Percentiles rank a stretch among this genome's conserved stretches.
phyloP scores from a whole-genome alignment of 2,797 vertebrate genomes.

The Gambelia wislizenii region DNA sequence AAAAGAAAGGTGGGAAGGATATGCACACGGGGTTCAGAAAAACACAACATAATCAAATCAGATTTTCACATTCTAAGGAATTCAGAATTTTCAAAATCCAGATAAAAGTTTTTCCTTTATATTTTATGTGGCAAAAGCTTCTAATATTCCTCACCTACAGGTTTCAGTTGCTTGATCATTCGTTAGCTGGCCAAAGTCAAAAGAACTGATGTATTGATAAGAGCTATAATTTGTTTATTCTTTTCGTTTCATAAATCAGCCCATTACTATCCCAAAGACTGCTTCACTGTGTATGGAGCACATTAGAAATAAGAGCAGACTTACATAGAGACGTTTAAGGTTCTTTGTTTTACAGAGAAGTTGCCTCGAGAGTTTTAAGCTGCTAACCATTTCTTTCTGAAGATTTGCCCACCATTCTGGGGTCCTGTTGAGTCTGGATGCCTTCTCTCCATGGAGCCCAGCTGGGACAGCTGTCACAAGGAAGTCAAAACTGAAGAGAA shows the following conservation, averaged over 20 bases:
- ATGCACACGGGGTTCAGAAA: not conserved
- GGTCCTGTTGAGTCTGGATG: not conserved
- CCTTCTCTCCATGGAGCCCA: not conserved
- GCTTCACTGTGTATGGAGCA: not conserved
- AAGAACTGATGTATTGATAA: not conserved
- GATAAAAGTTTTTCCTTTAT: not conserved
- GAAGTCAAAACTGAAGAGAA: not conserved
- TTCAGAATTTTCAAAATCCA: not conserved
- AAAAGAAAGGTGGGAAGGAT: too few relatives aligned
- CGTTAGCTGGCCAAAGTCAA: not conserved
- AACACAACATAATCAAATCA: not conserved
- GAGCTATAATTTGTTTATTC: not conserved
- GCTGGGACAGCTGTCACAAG: not conserved
- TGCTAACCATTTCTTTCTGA: conserved; percentile 24
- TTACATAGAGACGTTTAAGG: conserved; percentile 5
- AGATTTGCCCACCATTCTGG: not conserved
- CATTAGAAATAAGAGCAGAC: not conserved
- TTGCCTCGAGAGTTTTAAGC: not conserved
- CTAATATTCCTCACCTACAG: not conserved
- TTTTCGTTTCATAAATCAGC: not conserved
- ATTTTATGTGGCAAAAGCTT: not conserved
- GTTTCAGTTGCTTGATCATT: not conserved
- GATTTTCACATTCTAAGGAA: not conserved
- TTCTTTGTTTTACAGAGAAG: not conserved
- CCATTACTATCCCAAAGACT: not conserved